phyloP scores from a whole-genome alignment of 2,113 vertebrate species.

The Psophia crepitans region DNA sequence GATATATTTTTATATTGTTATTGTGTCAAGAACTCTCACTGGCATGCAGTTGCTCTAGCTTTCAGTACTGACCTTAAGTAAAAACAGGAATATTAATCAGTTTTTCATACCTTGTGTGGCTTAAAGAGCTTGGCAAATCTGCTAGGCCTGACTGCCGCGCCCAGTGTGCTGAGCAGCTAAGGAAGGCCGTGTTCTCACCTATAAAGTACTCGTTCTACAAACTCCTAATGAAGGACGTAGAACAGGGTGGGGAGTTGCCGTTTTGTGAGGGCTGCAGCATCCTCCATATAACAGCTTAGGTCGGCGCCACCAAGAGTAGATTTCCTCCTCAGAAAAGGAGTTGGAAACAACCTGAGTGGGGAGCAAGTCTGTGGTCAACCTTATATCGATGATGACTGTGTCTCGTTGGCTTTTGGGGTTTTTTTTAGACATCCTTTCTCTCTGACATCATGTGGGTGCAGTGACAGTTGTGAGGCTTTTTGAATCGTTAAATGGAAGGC shows the following conservation, averaged over 20 bases:
- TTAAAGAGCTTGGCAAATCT: neutral
- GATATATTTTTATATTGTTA: neutral
- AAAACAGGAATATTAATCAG: neutral
- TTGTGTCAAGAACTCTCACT: constrained; percentile 4
- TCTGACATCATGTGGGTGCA: neutral
- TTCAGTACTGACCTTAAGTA: neutral
- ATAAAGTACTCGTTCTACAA: neutral
- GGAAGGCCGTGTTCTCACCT: neutral
- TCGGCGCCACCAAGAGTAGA: neutral
- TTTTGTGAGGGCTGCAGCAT: neutral
- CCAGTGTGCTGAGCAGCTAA: neutral
- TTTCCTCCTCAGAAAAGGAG: neutral
- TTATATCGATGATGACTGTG: neutral
- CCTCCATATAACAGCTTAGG: neutral
- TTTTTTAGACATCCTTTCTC: neutral
- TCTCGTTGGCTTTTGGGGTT: neutral
- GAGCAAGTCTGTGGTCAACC: neutral
- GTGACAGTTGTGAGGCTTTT: neutral
- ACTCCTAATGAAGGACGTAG: neutral
- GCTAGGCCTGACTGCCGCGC: neutral
- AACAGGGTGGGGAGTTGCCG: neutral
- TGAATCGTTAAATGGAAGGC: neutral
- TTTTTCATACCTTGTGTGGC: neutral
- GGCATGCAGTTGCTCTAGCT: constrained; percentile 14
- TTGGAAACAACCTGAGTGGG: neutral